Percentiles rank a stretch among this genome's conserved stretches.
Conservation (phyloP, 92 coral and sea anemone genomes). For the Palythoa grandiflora region DNA sequence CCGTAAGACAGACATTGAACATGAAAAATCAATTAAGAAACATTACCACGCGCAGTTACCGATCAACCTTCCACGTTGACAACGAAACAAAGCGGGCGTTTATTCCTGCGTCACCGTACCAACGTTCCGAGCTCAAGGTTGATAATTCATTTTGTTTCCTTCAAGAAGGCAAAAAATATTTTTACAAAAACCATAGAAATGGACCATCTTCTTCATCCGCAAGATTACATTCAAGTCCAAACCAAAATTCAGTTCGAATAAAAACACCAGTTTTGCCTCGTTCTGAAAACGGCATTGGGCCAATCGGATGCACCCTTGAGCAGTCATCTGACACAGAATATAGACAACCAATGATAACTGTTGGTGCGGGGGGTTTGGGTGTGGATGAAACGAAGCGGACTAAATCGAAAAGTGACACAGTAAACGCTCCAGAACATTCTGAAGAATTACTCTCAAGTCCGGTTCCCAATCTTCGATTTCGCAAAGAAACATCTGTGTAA, state of each 20-base stretch:
- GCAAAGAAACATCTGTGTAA: constrained; percentile 26
- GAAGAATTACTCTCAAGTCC: not conserved
- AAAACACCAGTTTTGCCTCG: not conserved
- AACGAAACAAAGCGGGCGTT: not conserved
- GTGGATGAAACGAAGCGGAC: not conserved
- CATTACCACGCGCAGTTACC: not conserved
- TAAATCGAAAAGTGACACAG: no score
- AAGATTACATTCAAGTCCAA: not conserved
- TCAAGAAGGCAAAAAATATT: not conserved
- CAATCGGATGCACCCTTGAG: not conserved
- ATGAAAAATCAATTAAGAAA: not conserved
- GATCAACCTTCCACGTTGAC: not conserved
- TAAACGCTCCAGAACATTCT: not conserved
- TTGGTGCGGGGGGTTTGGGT: not conserved
- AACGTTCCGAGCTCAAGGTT: not conserved
- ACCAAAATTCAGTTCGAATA: not conserved
- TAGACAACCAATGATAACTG: not conserved
- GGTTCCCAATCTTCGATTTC: no score
- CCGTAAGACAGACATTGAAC: not conserved
- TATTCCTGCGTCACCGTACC: not conserved
- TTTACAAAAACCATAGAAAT: no score
- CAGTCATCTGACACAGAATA: not conserved
- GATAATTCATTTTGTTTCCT: not conserved
- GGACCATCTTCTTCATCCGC: not conserved
- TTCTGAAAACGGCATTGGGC: not conserved